A percentile compares a stretch with the other conserved stretches of the same genome.
Evolutionary conservation across 2,113 vertebrate species (phyloP).

Genomic region (Myrmophylax atrothorax): DNA sequence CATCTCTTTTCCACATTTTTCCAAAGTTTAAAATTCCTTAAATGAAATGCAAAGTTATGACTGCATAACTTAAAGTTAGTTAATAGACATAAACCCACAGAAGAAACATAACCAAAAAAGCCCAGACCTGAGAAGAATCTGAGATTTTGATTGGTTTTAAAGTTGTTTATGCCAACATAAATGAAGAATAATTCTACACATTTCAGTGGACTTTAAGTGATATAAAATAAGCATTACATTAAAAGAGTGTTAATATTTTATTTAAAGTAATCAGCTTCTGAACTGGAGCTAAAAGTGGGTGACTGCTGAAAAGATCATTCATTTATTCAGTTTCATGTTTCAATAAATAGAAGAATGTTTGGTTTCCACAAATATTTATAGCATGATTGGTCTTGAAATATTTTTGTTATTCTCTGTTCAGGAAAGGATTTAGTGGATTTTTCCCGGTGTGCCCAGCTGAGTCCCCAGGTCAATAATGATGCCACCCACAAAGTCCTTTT

Average conservation of each 20-base stretch:
- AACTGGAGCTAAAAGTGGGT: neutral
- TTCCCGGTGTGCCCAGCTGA: accelerated
- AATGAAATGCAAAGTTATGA: neutral
- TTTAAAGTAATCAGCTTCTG: neutral
- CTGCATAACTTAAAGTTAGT: neutral
- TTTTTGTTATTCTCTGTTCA: neutral
- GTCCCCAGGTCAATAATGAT: neutral
- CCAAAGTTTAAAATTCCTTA: neutral
- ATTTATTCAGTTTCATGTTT: neutral
- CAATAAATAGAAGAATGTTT: neutral
- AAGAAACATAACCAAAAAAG: neutral
- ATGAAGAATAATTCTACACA: neutral
- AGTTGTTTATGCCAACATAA: neutral
- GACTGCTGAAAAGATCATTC: neutral
- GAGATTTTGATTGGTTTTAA: neutral
- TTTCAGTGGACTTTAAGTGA: neutral
- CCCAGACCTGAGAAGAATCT: neutral
- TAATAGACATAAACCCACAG: neutral
- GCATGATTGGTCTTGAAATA: neutral
- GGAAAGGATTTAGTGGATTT: neutral
- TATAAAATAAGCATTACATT: neutral
- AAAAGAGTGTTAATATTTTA: neutral
- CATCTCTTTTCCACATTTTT: neutral
- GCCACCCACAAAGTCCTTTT: neutral
- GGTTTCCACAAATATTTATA: neutral